Evolutionary conservation across 2,888 invertebrate genomes (phyloP).

Genomic region (Sphaerophoria rueppellii): DNA sequence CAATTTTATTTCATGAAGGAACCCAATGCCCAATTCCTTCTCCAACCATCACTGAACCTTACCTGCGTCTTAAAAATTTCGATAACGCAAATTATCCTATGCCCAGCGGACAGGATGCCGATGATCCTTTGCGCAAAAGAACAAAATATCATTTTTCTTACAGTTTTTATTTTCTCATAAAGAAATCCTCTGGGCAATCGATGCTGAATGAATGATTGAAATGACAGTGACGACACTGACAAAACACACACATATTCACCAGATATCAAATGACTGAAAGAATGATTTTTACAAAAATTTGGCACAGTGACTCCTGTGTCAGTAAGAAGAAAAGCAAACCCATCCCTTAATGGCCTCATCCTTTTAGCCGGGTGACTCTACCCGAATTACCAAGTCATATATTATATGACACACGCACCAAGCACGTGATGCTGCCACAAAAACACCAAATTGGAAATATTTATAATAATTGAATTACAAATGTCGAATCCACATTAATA

Average conservation of each 20-base stretch:
- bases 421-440: slow-evolving; percentile 4
- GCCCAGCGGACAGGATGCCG: background rate
- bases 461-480: slow-evolving; percentile 59
- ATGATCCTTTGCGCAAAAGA: background rate
- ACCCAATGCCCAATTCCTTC: background rate
- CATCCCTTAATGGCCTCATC: background rate
- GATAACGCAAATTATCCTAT: background rate
- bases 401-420: background rate
- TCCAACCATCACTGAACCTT: no score
- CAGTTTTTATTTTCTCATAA: background rate
- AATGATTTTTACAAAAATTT: background rate
- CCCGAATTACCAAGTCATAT: background rate
- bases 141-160: slow-evolving; percentile 1
- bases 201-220: slow-evolving; percentile 45
- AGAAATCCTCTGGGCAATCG: slow-evolving; percentile 31
- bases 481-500: slow-evolving; percentile 42
- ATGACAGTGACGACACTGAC: slow-evolving; percentile 46
- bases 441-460: background rate
- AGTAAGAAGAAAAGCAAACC: background rate
- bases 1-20: slow-evolving; percentile 23
- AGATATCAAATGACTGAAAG: background rate
- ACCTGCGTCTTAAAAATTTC: no score
- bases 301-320: background rate
- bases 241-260: slow-evolving; percentile 36
- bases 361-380: background rate